phyloP scores from a whole-genome alignment of 2,888 invertebrate genomes.

The Andrena flavipes region DNA sequence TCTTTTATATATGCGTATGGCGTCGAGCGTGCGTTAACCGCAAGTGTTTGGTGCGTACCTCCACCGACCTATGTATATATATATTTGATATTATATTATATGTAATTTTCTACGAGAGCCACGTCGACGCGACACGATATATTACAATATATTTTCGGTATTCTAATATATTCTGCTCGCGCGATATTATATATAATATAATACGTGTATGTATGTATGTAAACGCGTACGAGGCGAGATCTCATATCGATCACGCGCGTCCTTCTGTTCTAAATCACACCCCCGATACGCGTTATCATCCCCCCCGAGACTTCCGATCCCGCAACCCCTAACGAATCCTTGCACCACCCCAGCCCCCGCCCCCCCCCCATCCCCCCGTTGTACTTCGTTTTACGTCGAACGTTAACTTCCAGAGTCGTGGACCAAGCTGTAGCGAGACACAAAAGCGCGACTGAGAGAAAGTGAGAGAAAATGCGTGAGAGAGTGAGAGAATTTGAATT shows the following conservation, averaged over 20 bases:
- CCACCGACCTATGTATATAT: constrained; percentile 20
- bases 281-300: constrained; percentile 1
- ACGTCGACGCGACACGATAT: constrained; percentile 34
- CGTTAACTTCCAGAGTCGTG: constrained; percentile 70
- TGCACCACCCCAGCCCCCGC: background rate
- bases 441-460: constrained; percentile 46
- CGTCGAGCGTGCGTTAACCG: constrained; percentile 7
- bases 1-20: constrained; percentile 49
- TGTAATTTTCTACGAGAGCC: constrained; percentile 49
- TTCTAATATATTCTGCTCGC: constrained; percentile 43
- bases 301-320: background rate
- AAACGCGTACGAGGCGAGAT: constrained; percentile 52
- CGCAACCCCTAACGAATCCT: background rate
- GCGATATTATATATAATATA: constrained; percentile 58
- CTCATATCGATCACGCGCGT: constrained; percentile 56
- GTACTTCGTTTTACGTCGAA: constrained; percentile 60
- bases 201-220: constrained; percentile 46
- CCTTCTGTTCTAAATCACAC: constrained; percentile 39
- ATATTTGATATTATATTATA: constrained; percentile 56
- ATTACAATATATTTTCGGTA: constrained; percentile 28
- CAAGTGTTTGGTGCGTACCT: constrained; percentile 19
- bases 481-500: constrained; percentile 35
- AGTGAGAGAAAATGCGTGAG: constrained; percentile 38
- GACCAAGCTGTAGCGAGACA: constrained; percentile 73
- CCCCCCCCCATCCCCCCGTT: constrained; percentile 42